These are phyloP conservation scores for Drosophila nikananu DNA, from an alignment of 1,140 invertebrate species.

Conservation along the genomic window DNA sequence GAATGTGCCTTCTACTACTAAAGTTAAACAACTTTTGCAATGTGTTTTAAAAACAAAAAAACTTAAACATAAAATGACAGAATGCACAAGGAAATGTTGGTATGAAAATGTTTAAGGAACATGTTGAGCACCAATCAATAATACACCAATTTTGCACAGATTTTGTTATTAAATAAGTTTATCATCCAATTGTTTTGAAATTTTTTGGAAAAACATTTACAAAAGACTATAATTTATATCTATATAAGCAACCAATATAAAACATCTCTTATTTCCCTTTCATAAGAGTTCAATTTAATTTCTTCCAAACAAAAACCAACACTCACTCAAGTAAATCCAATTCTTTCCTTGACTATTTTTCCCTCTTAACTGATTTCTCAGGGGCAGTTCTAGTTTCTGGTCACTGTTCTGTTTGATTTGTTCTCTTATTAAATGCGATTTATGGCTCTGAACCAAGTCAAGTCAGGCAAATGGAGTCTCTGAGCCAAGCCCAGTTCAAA, in stretches of 20 bases:
- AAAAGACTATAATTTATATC: neutral
- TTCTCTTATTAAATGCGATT: constrained; percentile 47
- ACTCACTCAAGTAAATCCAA: neutral
- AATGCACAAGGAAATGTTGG: neutral
- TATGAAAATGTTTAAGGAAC: no score
- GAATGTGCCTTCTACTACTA: neutral
- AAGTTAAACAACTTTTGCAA: neutral
- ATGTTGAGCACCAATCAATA: neutral
- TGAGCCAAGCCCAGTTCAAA: constrained; percentile 45
- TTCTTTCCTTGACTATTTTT: neutral
- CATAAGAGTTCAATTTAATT: neutral
- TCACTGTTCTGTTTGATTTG: constrained; percentile 33
- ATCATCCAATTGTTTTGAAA: neutral
- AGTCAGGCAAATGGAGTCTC: constrained; percentile 13
- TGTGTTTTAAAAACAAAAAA: neutral
- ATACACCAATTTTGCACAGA: no score
- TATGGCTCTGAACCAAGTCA: constrained; percentile 32
- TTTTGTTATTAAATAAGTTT: neutral
- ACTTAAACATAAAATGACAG: neutral
- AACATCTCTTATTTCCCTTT: no score
- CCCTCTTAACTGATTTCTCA: constrained; percentile 1
- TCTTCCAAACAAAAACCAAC: neutral
- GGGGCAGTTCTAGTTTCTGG: constrained; percentile 20
- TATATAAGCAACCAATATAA: neutral
- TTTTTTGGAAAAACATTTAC: no score